These are phyloP conservation scores for Coregonus suidteri DNA, from an alignment of 2,797 vertebrate species.

Conservation along the genomic window DNA sequence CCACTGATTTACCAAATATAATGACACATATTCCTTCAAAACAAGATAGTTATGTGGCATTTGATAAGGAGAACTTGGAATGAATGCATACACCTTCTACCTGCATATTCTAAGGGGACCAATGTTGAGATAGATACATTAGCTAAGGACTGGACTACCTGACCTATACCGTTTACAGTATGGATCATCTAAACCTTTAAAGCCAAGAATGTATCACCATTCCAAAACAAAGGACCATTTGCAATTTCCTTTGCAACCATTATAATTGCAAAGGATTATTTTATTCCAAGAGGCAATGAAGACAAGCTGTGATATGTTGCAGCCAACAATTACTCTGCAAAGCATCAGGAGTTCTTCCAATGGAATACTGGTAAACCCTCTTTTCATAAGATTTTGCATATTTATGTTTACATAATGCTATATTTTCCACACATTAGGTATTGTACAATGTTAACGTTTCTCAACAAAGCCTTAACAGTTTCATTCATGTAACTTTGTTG, in stretches of 20 bases:
- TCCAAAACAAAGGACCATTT: neutral
- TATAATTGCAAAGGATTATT: neutral
- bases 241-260: neutral
- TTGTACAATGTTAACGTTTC: slow-evolving; percentile 36
- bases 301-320: slow-evolving; percentile 1
- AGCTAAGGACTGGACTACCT: no score
- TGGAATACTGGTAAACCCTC: slow-evolving; percentile 41
- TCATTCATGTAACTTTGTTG: slow-evolving; percentile 34
- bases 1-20: neutral
- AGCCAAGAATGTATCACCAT: neutral
- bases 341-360: slow-evolving; percentile 28
- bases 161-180: no score
- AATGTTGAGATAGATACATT: neutral
- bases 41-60: neutral
- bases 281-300: neutral
- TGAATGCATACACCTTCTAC: neutral
- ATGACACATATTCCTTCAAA: neutral
- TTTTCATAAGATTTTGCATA: slow-evolving; percentile 65
- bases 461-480: slow-evolving; percentile 70
- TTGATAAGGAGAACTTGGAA: neutral
- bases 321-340: no score
- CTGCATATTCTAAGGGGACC: neutral
- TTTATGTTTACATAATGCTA: slow-evolving; percentile 20
- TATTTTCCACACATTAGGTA: slow-evolving; percentile 30
- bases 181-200: neutral